Base-by-base conservation (phyloP, 2,113 vertebrate genomes). In the Platycercus adscitus region DNA sequence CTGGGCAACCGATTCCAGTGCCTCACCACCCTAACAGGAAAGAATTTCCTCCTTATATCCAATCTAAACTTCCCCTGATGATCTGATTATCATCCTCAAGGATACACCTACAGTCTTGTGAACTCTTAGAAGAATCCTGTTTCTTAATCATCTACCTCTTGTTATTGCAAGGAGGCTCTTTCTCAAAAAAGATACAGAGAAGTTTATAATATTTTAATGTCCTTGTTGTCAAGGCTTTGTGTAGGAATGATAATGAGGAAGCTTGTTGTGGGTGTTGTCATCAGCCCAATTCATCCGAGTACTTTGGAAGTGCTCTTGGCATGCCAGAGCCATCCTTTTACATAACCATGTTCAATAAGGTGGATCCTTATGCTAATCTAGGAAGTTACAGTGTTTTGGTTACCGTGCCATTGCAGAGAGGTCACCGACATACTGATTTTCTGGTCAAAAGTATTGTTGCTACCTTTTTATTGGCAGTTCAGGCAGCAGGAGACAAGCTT, bases 331-430 rank as follows among this genome's bases (percentile, higher is more conserved):
- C 37, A 41, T 81, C 35, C 47, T 68, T 95, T 81, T 35, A 41
- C 17, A 39, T 9, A 41, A 23, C 4, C 24, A 26, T 13, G 25
- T 41, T 86, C 43, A 47, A 4, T 33, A 17, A 70, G 8, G 35
- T 44, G 29, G 6, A 17, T 87, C 7, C 47, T 68, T 69, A 24
- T 8, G 60, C 56, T 35, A 29, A 37, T 37, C 20, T 31, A 47
- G 43, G 55, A 86, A 89, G 35, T 28, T 39, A 31, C 3, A 20
- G 26, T 50, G 18, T 49, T 68, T 81, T 33, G 18, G 43, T 66
- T 55, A 29, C 17, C 0, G 0, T 68, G 55, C 37, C 7, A 3
- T 6, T 81, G 23, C 47, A 82, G 39, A 63, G 7, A 75, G 33
- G 19, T 43, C 92, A 66, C 64, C 66, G 64, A 66, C 29, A 26